Evolutionary conservation across 2,797 vertebrate species (phyloP).

Genomic region (Eleutherodactylus coqui): DNA sequence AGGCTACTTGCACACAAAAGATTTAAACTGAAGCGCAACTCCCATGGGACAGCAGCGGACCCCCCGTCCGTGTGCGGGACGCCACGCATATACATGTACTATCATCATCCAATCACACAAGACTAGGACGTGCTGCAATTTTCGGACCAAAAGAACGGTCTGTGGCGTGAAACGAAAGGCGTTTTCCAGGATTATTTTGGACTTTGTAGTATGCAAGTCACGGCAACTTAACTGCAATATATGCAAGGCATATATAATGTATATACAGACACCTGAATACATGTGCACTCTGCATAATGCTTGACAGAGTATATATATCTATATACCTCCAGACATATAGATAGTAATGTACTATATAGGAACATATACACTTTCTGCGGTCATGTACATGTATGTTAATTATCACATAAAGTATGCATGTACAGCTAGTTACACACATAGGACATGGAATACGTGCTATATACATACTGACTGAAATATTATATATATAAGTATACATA

Average conservation of each 20-base stretch:
- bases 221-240: background rate
- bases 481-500: constrained; percentile 8
- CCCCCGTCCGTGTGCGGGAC: too few relatives aligned
- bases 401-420: background rate
- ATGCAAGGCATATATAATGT: background rate
- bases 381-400: background rate
- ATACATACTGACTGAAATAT: too few relatives aligned
- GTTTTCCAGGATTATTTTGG: background rate
- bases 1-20: too few relatives aligned
- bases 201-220: constrained; percentile 4
- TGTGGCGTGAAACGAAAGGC: too few relatives aligned
- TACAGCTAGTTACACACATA: background rate
- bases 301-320: background rate
- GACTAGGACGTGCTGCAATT: too few relatives aligned
- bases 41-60: too few relatives aligned
- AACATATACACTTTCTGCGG: background rate
- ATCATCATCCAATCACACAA: too few relatives aligned
- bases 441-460: background rate
- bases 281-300: background rate
- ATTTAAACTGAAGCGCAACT: too few relatives aligned
- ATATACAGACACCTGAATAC: background rate
- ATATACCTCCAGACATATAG: background rate
- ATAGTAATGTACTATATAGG: background rate
- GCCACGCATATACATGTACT: too few relatives aligned
- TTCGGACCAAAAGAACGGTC: too few relatives aligned